phyloP scores from a whole-genome alignment of 2,113 vertebrate species.

The Panthera uncia region DNA sequence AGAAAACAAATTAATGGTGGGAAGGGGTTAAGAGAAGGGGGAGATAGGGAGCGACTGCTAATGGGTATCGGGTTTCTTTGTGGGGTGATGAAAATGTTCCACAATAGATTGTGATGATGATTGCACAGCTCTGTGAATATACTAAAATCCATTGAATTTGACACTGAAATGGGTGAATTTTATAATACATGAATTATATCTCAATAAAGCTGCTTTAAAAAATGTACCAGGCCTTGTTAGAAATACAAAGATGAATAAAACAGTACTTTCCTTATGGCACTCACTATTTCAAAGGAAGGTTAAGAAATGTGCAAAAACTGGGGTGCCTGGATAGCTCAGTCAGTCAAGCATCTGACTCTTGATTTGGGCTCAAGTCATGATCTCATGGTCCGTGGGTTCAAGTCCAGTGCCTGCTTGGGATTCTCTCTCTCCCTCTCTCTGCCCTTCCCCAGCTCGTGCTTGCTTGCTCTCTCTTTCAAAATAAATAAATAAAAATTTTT shows the following conservation, averaged over 20 bases:
- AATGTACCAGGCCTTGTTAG: background rate
- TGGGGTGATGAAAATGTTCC: background rate
- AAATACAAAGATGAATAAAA: slow-evolving; percentile 41
- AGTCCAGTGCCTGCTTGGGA: no score
- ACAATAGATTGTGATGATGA: background rate
- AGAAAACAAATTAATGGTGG: background rate
- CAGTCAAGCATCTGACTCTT: no score
- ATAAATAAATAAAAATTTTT: no score
- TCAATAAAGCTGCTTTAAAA: background rate
- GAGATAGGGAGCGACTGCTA: background rate
- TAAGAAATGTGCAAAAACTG: background rate
- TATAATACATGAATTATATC: background rate
- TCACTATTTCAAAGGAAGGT: background rate
- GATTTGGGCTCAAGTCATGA: no score
- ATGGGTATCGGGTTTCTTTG: background rate
- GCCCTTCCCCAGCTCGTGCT: no score
- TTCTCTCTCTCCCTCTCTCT: no score
- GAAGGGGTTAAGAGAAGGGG: background rate
- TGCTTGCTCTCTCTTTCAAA: no score
- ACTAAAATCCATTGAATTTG: background rate
- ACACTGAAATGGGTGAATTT: background rate
- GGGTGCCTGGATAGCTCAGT: no score
- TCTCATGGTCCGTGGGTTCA: no score
- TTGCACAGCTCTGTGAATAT: background rate
- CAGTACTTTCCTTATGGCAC: background rate